Evolutionary conservation across 2,888 invertebrate genomes (phyloP).

Genomic region (Drosophila fungiperda): DNA sequence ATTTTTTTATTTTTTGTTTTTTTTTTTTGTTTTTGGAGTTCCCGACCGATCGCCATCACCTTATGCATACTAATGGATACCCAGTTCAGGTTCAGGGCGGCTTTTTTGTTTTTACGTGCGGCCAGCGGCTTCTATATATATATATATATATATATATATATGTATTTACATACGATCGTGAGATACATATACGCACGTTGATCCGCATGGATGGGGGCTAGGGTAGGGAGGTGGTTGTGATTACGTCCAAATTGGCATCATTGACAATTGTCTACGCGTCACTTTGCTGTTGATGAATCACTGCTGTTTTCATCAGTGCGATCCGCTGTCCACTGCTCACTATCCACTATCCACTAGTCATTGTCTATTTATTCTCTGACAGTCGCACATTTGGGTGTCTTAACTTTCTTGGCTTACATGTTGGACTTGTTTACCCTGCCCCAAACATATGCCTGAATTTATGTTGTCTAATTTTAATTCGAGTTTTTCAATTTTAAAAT

Average conservation of each 20-base stretch:
- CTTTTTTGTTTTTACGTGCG: constrained; percentile 53
- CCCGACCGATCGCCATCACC: constrained; percentile 26
- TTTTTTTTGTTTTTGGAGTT: constrained; percentile 29
- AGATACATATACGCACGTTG: constrained; percentile 16
- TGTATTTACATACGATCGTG: neutral
- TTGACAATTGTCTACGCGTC: constrained; percentile 30
- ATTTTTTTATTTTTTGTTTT: neutral
- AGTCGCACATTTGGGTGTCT: neutral
- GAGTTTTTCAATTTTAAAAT: too few relatives aligned
- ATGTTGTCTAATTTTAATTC: neutral
- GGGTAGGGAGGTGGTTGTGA: constrained; percentile 2
- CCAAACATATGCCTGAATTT: neutral
- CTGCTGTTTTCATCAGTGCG: neutral
- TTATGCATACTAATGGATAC: constrained; percentile 48
- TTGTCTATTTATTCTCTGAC: neutral
- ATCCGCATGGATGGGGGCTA: neutral
- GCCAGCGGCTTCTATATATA: constrained; percentile 8
- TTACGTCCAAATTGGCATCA: constrained; percentile 26
- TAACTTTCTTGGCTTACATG: neutral
- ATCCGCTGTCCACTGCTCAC: constrained; percentile 19
- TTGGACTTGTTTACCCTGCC: neutral
- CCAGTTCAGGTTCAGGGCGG: constrained; percentile 29
- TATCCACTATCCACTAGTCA: neutral
- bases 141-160: neutral
- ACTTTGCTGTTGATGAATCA: constrained; percentile 1